Evolutionary conservation across 2,888 invertebrate species (phyloP).

Genomic region (Nemapogon koenigi): DNA sequence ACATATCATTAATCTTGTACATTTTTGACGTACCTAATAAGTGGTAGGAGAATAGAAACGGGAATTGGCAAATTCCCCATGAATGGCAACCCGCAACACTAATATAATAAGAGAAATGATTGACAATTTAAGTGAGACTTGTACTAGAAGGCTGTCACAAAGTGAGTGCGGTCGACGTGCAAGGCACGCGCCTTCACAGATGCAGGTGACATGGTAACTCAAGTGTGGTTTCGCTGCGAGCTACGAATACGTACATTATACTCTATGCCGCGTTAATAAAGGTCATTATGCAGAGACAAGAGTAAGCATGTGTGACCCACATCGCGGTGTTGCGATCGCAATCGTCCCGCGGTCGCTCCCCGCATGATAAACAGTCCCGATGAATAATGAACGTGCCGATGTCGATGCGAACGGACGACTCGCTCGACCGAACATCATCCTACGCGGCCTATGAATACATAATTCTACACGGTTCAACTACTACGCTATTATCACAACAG

Average conservation of each 20-base stretch:
- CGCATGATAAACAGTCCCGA: slow-evolving; percentile 11
- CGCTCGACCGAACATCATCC: slow-evolving; percentile 2
- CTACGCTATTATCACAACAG: slow-evolving; percentile 1
- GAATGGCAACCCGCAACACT: too few species aligned
- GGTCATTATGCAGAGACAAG: not conserved
- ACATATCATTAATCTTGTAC: too few species aligned
- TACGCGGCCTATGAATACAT: slow-evolving; percentile 7
- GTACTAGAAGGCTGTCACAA: slow-evolving; percentile 5
- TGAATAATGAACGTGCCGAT: slow-evolving; percentile 10
- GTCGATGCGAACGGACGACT: slow-evolving; percentile 2
- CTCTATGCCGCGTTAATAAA: not conserved
- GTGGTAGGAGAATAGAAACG: too few species aligned
- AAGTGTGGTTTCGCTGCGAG: not conserved
- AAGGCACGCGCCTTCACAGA: not conserved
- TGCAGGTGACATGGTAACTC: slow-evolving; percentile 3
- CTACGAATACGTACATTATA: slow-evolving; percentile 1
- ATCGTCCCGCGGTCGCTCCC: slow-evolving; percentile 10
- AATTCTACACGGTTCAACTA: not conserved
- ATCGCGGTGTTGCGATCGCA: slow-evolving; percentile 10
- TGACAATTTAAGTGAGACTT: too few species aligned
- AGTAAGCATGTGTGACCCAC: slow-evolving; percentile 5
- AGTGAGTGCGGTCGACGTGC: not conserved
- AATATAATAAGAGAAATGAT: too few species aligned
- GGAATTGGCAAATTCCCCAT: too few species aligned
- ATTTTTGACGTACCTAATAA: too few species aligned